Conservation (phyloP, 1,140 invertebrate species). For the Calephelis nemesis region DNA sequence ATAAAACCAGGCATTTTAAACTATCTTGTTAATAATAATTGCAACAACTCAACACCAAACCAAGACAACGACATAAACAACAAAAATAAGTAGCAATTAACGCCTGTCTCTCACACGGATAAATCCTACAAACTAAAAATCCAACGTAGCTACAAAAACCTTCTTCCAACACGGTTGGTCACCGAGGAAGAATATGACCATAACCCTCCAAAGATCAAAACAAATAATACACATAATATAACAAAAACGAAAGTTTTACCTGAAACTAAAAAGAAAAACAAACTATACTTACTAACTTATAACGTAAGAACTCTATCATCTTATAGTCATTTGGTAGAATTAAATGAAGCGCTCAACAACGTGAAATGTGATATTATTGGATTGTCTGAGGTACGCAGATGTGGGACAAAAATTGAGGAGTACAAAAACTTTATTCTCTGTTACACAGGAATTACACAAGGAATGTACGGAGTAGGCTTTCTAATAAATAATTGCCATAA, state of each 20-base stretch:
- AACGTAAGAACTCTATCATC: not conserved
- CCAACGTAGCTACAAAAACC: not conserved
- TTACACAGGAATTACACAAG: not conserved
- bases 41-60: no score
- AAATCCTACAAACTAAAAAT: no score
- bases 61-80: no score
- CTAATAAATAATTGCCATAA: not conserved
- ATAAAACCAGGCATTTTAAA: no score
- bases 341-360: constrained; percentile 1
- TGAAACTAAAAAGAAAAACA: not conserved
- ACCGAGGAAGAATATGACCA: no score
- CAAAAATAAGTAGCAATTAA: no score
- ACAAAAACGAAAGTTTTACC: no score
- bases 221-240: no score
- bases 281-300: not conserved
- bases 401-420: not conserved
- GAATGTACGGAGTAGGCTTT: not conserved
- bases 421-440: not conserved
- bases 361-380: not conserved
- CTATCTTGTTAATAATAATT: no score
- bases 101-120: no score
- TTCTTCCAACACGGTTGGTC: no score
- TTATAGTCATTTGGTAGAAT: not conserved
- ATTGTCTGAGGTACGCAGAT: not conserved
- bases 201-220: constrained; percentile 12